Conservation (phyloP, 2,888 invertebrate genomes). For the Microctonus hyperodae region DNA sequence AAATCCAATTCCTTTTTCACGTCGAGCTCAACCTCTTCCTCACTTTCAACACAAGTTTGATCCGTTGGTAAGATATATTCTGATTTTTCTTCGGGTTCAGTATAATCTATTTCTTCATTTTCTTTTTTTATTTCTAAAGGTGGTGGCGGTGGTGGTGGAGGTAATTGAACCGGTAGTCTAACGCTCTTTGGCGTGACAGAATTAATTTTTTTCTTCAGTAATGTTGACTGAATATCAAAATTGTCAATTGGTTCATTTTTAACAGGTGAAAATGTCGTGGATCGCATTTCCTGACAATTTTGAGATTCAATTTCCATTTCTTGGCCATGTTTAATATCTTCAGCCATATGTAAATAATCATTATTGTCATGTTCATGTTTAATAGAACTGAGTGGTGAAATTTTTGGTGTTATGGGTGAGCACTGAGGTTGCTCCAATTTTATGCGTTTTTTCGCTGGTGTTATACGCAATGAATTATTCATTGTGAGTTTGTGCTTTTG, state of each 20-base stretch:
- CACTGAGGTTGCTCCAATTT: constrained; percentile 55
- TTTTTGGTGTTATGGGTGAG: constrained; percentile 52
- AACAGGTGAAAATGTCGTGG: constrained; percentile 42
- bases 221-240: constrained; percentile 46
- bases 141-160: constrained; percentile 39
- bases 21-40: constrained; percentile 55
- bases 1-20: constrained; percentile 64
- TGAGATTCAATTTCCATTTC: constrained; percentile 47
- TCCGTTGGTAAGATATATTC: constrained; percentile 45
- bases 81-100: constrained; percentile 50
- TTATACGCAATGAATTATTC: constrained; percentile 64
- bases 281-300: constrained; percentile 29
- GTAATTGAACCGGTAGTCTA: constrained; percentile 29
- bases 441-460: constrained; percentile 62
- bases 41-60: constrained; percentile 41
- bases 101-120: constrained; percentile 56
- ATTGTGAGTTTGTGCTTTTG: constrained; percentile 66
- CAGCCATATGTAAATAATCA: constrained; percentile 55
- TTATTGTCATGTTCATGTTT: constrained; percentile 56
- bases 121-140: constrained; percentile 57
- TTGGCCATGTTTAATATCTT: constrained; percentile 50
- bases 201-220: constrained; percentile 51
- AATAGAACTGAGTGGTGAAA: constrained; percentile 37
- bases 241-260: constrained; percentile 54
- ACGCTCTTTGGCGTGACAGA: constrained; percentile 45